phyloP scores from a whole-genome alignment of 2,797 vertebrate species.

The Leptatherina wallacei region DNA sequence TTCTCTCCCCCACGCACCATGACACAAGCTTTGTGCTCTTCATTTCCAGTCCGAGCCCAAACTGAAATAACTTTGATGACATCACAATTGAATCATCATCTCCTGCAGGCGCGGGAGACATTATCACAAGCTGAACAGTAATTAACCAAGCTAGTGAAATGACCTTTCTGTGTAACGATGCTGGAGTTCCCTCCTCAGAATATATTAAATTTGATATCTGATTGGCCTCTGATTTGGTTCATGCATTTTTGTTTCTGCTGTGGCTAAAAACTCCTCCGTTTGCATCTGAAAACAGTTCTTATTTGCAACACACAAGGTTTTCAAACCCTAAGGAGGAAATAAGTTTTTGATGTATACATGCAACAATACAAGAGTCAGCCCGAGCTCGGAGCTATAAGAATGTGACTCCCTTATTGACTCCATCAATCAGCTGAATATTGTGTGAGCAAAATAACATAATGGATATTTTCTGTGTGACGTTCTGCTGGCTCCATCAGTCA shows the following conservation, averaged over 20 bases:
- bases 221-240: not conserved
- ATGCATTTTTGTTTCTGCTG: not conserved
- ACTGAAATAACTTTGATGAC: not conserved
- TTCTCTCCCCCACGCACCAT: not conserved
- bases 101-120: not conserved
- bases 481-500: slow-evolving; percentile 49
- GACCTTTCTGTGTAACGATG: not conserved
- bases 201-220: not conserved
- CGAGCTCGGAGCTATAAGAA: slow-evolving; percentile 1
- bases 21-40: not conserved
- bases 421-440: slow-evolving; percentile 52
- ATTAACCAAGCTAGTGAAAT: not conserved
- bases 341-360: slow-evolving; percentile 1
- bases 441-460: slow-evolving; percentile 37
- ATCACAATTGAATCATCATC: not conserved
- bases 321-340: not conserved
- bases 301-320: not conserved
- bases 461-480: slow-evolving; percentile 26
- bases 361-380: not conserved
- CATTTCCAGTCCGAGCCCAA: not conserved
- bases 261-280: slow-evolving; percentile 5
- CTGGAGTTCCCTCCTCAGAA: not conserved
- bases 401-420: slow-evolving; percentile 20
- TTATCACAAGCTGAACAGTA: not conserved
- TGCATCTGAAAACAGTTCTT: slow-evolving; percentile 11